Evolutionary conservation across 1,140 invertebrate species (phyloP).

Genomic region (Battus philenor): DNA sequence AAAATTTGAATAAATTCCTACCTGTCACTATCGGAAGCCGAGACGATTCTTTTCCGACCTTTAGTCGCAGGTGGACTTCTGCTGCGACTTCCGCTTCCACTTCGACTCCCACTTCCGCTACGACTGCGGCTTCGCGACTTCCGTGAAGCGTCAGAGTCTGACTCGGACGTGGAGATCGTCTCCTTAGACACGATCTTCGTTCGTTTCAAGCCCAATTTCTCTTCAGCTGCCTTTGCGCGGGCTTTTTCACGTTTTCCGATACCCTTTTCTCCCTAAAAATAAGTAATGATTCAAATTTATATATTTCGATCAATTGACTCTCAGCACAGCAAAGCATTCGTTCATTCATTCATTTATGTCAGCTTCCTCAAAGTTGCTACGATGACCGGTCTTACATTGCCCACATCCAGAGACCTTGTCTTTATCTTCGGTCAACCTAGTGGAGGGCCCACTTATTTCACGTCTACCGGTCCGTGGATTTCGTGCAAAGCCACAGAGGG

Average conservation of each 20-base stretch:
- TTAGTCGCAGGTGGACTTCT: slow-evolving; percentile 44
- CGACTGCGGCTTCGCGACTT: slow-evolving; percentile 49
- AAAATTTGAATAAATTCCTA: no score
- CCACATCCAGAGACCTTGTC: no score
- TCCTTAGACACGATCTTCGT: slow-evolving; percentile 94
- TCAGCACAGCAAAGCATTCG: no score
- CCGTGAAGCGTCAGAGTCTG: slow-evolving; percentile 83
- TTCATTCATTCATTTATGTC: no score
- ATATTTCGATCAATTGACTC: no score
- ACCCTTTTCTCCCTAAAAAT: slow-evolving; percentile 56
- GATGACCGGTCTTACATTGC: no score
- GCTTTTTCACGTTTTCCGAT: slow-evolving; percentile 53
- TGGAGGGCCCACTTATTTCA: no score
- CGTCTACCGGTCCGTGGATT: no score
- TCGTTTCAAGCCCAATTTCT: slow-evolving; percentile 87
- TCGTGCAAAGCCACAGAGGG: no score
- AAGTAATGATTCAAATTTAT: no score
- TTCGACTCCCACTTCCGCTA: slow-evolving; percentile 41
- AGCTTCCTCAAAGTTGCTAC: no score
- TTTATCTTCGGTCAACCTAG: no score
- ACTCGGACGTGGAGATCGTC: slow-evolving; percentile 95
- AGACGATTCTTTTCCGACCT: slow-evolving; percentile 65
- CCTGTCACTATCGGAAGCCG: slow-evolving; percentile 67
- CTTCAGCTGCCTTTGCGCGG: slow-evolving; percentile 71
- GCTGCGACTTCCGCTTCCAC: slow-evolving; percentile 39